Evolutionary conservation across 2,888 invertebrate species (phyloP).

Genomic region (Leptinotarsa rubiginosa): DNA sequence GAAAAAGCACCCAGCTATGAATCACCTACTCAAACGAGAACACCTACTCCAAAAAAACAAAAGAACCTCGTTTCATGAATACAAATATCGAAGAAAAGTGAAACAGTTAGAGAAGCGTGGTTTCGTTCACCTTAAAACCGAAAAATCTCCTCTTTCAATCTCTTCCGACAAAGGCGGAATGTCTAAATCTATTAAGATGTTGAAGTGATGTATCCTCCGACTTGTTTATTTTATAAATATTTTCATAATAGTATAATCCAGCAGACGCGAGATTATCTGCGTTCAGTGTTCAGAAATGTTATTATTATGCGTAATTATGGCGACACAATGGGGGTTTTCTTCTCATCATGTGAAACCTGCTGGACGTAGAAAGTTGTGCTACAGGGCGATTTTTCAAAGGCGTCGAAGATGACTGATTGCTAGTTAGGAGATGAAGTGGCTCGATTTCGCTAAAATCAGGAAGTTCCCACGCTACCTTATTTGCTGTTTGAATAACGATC

Average conservation of each 20-base stretch:
- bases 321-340: slow-evolving; percentile 31
- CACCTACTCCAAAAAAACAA: slow-evolving; percentile 17
- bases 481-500: slow-evolving; percentile 21
- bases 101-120: slow-evolving; percentile 9
- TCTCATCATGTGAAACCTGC: slow-evolving; percentile 28
- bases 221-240: slow-evolving; percentile 45
- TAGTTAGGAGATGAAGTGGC: slow-evolving; percentile 12
- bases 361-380: slow-evolving; percentile 11
- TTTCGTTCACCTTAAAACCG: slow-evolving; percentile 17
- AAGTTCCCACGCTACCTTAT: slow-evolving; percentile 19
- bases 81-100: slow-evolving; percentile 19
- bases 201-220: slow-evolving; percentile 23
- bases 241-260: slow-evolving; percentile 46
- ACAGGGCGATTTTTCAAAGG: slow-evolving; percentile 18
- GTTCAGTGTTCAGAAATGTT: slow-evolving; percentile 37
- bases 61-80: slow-evolving; percentile 7
- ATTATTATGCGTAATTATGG: slow-evolving; percentile 39
- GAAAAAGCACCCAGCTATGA: not conserved
- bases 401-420: slow-evolving; percentile 27
- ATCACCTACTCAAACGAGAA: slow-evolving; percentile 6
- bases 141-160: slow-evolving; percentile 26
- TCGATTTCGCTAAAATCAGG: slow-evolving; percentile 16
- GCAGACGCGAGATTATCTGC: slow-evolving; percentile 46
- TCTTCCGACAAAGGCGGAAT: slow-evolving; percentile 34
- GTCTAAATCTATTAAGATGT: slow-evolving; percentile 35